Percentiles rank a stretch among this genome's conserved stretches.
These are phyloP conservation scores for Drepanosiphum platanoidis DNA, from an alignment of 2,888 invertebrate genomes.

Conservation along the genomic window DNA sequence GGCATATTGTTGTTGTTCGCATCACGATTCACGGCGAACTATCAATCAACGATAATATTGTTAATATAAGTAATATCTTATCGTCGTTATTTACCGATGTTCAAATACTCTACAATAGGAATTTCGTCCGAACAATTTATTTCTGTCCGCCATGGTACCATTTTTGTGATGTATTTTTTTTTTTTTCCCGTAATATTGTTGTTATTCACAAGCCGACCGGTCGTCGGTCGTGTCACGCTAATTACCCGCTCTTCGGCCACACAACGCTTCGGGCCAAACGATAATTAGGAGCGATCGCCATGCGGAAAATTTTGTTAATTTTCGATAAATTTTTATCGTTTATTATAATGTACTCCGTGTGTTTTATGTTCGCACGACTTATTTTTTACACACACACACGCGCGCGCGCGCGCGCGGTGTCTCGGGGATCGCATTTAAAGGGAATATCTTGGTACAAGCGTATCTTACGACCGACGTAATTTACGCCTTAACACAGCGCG, in stretches of 20 bases:
- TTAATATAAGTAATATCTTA: conserved; percentile 53
- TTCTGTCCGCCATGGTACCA: conserved; percentile 46
- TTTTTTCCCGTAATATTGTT: background rate
- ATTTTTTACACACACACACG: conserved; percentile 17
- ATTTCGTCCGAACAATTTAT: conserved; percentile 52
- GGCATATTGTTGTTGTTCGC: conserved; percentile 25
- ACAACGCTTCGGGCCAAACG: conserved; percentile 1
- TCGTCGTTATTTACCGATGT: conserved; percentile 47
- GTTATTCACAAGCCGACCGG: conserved; percentile 10
- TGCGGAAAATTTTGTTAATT: conserved; percentile 53
- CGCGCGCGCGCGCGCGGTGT: no score
- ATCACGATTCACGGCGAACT: conserved; percentile 34
- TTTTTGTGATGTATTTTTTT: conserved; percentile 16
- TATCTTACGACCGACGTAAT: conserved; percentile 20
- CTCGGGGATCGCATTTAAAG: conserved; percentile 12
- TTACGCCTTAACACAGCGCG: conserved; percentile 1
- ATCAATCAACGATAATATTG: conserved; percentile 55
- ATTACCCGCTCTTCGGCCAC: conserved; percentile 45
- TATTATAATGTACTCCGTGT: background rate
- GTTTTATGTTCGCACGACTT: conserved; percentile 23
- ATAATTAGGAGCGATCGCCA: conserved; percentile 45
- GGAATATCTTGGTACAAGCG: background rate
- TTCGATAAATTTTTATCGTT: conserved; percentile 9
- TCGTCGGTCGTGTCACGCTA: conserved; percentile 42
- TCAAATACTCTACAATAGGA: conserved; percentile 18